Conservation (phyloP, 2,888 invertebrate genomes). For the Andrena flavipes region DNA sequence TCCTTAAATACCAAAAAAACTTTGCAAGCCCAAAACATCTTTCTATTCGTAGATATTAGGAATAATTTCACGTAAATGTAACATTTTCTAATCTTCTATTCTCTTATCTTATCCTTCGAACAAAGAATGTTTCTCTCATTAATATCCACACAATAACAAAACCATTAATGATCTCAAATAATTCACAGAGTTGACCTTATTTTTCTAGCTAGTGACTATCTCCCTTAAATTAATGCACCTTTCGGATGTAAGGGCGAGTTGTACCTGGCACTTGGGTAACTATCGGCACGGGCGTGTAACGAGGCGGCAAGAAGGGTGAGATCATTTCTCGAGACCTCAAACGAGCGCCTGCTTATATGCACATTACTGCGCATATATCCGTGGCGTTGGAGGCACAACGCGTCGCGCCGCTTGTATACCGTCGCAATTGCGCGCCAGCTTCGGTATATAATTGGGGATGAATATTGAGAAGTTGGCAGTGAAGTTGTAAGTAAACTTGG, state of each 20-base stretch:
- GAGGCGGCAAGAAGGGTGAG: slow-evolving; percentile 36
- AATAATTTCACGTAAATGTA: too few species aligned
- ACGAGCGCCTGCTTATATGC: slow-evolving; percentile 32
- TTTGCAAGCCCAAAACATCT: too few species aligned
- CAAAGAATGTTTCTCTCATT: too few species aligned
- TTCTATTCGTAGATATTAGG: too few species aligned
- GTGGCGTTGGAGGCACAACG: slow-evolving; percentile 32
- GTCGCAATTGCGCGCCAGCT: slow-evolving; percentile 67
- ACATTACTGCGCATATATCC: slow-evolving; percentile 12
- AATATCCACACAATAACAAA: too few species aligned
- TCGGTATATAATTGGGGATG: slow-evolving; percentile 83
- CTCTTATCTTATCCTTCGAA: too few species aligned
- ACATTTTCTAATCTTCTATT: too few species aligned
- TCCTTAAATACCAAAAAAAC: too few species aligned
- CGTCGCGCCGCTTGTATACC: slow-evolving; percentile 46
- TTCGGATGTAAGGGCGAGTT: background rate
- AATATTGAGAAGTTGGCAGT: slow-evolving; percentile 85
- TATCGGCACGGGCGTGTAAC: slow-evolving; percentile 35
- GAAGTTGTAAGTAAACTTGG: slow-evolving; percentile 85
- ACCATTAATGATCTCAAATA: too few species aligned
- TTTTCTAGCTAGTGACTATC: too few species aligned
- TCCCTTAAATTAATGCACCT: background rate
- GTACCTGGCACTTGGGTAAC: background rate
- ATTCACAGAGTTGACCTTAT: too few species aligned
- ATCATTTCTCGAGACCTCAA: slow-evolving; percentile 52